Percentiles rank a stretch among this genome's conserved stretches.
Evolutionary conservation across 2,113 vertebrate species (phyloP).

Genomic region (Apaloderma vittatum): DNA sequence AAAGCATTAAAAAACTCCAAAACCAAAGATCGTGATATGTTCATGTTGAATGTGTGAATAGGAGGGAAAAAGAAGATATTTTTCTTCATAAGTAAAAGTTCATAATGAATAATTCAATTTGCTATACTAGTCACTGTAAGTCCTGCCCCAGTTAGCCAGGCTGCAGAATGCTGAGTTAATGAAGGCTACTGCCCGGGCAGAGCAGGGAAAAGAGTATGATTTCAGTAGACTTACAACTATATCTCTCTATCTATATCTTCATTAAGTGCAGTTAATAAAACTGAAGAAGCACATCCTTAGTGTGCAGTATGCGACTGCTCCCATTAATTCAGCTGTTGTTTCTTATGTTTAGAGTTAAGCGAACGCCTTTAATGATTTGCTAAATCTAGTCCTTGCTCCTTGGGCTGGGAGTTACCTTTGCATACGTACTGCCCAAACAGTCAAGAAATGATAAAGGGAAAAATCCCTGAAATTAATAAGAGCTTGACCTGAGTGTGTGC

Average conservation of each 20-base stretch:
- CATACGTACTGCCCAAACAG: neutral
- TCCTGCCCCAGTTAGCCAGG: slow-evolving; percentile 55
- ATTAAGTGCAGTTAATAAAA: slow-evolving; percentile 16
- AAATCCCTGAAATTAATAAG: slow-evolving; percentile 33
- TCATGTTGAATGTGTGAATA: neutral
- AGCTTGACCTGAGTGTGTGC: slow-evolving; percentile 45
- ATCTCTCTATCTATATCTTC: neutral
- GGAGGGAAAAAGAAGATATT: neutral
- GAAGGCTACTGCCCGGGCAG: slow-evolving; percentile 2
- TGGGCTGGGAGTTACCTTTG: neutral
- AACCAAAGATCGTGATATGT: neutral
- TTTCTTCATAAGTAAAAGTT: slow-evolving; percentile 25
- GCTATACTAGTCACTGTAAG: slow-evolving; percentile 51
- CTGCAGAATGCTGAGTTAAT: slow-evolving; percentile 56
- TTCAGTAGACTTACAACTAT: neutral
- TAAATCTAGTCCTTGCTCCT: neutral
- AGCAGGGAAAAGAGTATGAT: neutral
- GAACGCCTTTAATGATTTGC: neutral
- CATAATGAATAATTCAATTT: slow-evolving; percentile 62
- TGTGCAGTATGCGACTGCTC: neutral
- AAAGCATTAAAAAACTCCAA: neutral
- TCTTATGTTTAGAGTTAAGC: neutral
- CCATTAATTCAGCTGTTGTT: neutral
- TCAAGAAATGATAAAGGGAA: slow-evolving; percentile 44
- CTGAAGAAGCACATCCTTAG: neutral